Evolutionary conservation across 2,888 invertebrate species (phyloP).

Genomic region (Atrina japonica): DNA sequence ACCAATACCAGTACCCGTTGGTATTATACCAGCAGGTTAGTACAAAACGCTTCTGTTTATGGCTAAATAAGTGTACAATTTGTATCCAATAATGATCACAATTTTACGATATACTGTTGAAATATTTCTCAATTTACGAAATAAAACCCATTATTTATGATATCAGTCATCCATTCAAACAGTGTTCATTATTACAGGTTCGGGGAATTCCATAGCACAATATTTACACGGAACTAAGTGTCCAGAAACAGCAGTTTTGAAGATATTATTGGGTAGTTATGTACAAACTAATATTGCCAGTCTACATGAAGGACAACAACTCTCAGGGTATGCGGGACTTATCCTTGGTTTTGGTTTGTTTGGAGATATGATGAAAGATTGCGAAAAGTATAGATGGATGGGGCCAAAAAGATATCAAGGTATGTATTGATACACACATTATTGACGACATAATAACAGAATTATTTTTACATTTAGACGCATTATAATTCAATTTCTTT

Average conservation of each 20-base stretch:
- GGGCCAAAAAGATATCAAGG: slow-evolving; percentile 68
- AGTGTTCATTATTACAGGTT: slow-evolving; percentile 62
- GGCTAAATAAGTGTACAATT: too few relatives aligned
- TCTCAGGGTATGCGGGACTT: slow-evolving; percentile 65
- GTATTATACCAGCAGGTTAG: slow-evolving; percentile 72
- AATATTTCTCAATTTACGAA: too few relatives aligned
- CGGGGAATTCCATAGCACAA: slow-evolving; percentile 69
- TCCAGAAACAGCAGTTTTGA: slow-evolving; percentile 65
- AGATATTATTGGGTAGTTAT: slow-evolving; percentile 64
- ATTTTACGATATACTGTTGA: too few relatives aligned
- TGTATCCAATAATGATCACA: too few relatives aligned
- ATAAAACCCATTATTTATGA: too few relatives aligned
- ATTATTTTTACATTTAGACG: too few relatives aligned
- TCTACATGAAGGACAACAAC: slow-evolving; percentile 63
- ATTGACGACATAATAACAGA: neutral
- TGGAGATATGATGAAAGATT: slow-evolving; percentile 71
- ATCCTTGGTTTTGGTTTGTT: slow-evolving; percentile 70
- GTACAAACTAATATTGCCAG: slow-evolving; percentile 64
- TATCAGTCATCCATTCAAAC: too few relatives aligned
- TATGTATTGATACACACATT: slow-evolving; percentile 37
- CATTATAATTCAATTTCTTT: too few relatives aligned
- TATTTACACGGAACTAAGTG: slow-evolving; percentile 69
- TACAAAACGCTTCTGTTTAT: too few relatives aligned
- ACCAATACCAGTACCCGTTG: slow-evolving; percentile 62
- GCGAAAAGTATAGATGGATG: slow-evolving; percentile 71